phyloP scores from a whole-genome alignment of 1,140 invertebrate genomes.

The Papilio polyxenes region DNA sequence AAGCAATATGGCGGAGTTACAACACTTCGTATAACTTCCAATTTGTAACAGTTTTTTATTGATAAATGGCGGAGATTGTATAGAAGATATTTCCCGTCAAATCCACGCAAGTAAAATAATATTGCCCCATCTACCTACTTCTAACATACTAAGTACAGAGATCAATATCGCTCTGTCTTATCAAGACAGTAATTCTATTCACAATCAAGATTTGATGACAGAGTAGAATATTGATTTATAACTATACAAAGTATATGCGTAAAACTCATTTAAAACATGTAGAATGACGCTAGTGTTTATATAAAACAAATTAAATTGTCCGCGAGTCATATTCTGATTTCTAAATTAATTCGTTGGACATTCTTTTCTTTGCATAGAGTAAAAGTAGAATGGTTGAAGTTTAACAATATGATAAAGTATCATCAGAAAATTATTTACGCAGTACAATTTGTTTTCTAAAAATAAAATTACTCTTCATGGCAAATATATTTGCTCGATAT shows the following conservation, averaged over 20 bases:
- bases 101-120: no score
- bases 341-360: background rate
- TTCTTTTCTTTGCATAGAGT: background rate
- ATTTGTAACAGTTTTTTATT: background rate
- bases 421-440: background rate
- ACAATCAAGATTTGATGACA: background rate
- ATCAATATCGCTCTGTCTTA: background rate
- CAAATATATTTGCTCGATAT: background rate
- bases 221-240: background rate
- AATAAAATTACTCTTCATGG: background rate
- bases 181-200: background rate
- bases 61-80: background rate
- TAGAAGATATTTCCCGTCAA: no score
- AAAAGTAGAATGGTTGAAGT: background rate
- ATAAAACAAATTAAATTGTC: constrained; percentile 23
- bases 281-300: background rate
- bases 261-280: background rate
- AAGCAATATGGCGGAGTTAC: constrained; percentile 6
- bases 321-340: background rate
- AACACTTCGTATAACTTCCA: background rate
- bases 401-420: background rate
- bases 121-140: no score
- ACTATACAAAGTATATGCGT: background rate
- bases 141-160: no score
- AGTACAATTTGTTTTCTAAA: background rate